Base-by-base conservation (phyloP, 1,140 invertebrate species). In the Lordiphosa clarofinis region DNA sequence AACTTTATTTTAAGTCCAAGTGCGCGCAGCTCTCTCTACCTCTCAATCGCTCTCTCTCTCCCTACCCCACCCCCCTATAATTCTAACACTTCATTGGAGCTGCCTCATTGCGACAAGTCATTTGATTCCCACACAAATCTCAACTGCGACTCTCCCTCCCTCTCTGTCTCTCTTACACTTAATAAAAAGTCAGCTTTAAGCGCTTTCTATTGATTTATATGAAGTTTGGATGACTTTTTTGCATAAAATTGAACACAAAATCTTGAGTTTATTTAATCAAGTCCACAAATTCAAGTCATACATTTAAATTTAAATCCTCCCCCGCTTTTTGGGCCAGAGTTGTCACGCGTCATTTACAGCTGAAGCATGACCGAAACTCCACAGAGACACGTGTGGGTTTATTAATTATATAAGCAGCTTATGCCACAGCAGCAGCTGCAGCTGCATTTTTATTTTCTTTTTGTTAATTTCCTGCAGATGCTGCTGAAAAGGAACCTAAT, bases 91-190 rank as follows among this genome's bases (percentile, higher is more conserved):
- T 82, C 78, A 82, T 82, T 82, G 76, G 76, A 78, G 72, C 36
- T 61, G 28, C 28, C 28, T 31, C 61, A 52, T 66, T 70, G 65
- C 70, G 65, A 67, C 70, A 78, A 79, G 75, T 74, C 66, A 81
- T 81, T 81, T 75, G 78, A 81, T 81, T 82, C 76, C 76, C 76
- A 82, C 76, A 84, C 76, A 82, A 82, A 81, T 76, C 76, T 82
- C 78, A 59, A 59, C 24, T 74, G 53, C 50, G 37, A 38, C 13
- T 40, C 38, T 59, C 59, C 10, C 31, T 33, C 19, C 15, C 13
- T 35, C 36, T 28, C 49, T 39, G 8, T n/a, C 38, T 46, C 46
- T 11, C 38, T 56, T 28, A 9, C 55, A 55, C 49, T 47, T 52
- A 33, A 76, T 82, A 49, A 59, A 69, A 79, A 79, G 76, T 82